A percentile compares a stretch with the other conserved stretches of the same genome.
Conservation (phyloP, 1,140 invertebrate genomes). For the Drosophila rufa region DNA sequence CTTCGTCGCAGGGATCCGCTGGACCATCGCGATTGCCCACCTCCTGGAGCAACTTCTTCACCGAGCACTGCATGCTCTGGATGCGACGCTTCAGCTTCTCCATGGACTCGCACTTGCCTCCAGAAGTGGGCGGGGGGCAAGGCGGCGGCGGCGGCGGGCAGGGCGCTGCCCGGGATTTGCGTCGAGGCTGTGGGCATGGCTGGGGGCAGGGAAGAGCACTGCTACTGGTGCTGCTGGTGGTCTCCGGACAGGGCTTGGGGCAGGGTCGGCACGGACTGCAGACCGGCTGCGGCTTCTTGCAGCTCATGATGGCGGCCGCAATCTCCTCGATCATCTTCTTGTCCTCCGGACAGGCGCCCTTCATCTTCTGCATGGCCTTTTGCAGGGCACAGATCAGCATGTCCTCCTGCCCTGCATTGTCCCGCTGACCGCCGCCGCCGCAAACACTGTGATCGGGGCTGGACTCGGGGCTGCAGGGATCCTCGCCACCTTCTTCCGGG, state of each 20-base stretch:
- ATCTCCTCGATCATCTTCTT: conserved; percentile 77
- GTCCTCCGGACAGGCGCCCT: conserved; percentile 76
- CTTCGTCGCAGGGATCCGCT: conserved; percentile 15
- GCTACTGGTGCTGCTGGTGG: conserved; percentile 41
- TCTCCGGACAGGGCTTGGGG: conserved; percentile 21
- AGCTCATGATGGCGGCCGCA: conserved; percentile 62
- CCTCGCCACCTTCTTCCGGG: conserved; percentile 17
- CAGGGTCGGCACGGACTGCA: conserved; percentile 48
- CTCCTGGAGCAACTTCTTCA: conserved; percentile 69
- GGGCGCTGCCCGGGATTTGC: conserved; percentile 6
- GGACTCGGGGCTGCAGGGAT: conserved; percentile 51
- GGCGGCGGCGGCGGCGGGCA: background rate
- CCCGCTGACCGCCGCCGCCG: conserved; percentile 20
- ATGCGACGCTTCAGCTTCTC: conserved; percentile 73
- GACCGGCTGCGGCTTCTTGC: conserved; percentile 28
- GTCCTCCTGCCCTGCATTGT: conserved; percentile 54
- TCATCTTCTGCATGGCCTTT: conserved; percentile 78
- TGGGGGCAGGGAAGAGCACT: background rate
- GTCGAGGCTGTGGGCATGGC: background rate
- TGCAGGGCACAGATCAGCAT: conserved; percentile 59
- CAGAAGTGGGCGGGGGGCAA: background rate
- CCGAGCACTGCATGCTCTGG: conserved; percentile 68
- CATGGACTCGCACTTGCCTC: conserved; percentile 59
- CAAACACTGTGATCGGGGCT: conserved; percentile 24
- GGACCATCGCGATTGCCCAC: conserved; percentile 52